Conservation (phyloP, 2,888 invertebrate species). For the Perithous albicinctus region DNA sequence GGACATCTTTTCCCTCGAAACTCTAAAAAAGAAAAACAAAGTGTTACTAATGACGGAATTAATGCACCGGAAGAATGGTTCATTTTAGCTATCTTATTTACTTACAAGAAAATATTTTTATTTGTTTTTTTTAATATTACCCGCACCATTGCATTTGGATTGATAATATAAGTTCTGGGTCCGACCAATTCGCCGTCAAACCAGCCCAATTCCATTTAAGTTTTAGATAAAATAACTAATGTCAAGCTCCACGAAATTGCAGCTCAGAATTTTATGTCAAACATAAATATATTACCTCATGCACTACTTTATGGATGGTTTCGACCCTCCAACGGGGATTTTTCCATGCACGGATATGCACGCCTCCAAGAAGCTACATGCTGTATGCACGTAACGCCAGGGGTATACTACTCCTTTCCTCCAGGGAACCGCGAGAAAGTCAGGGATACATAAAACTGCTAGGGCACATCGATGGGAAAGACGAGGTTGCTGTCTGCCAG, state of each 20-base stretch:
- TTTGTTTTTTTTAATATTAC: too few relatives aligned
- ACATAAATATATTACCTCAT: not conserved
- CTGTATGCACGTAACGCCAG: constrained; percentile 22
- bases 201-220: not conserved
- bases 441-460: constrained; percentile 60
- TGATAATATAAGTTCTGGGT: too few relatives aligned
- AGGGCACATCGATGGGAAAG: constrained; percentile 55
- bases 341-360: not conserved
- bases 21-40: too few relatives aligned
- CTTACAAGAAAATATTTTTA: too few relatives aligned
- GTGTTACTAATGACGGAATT: too few relatives aligned
- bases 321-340: not conserved
- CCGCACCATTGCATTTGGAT: too few relatives aligned
- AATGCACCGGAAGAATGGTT: too few relatives aligned
- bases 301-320: not conserved
- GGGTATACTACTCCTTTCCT: constrained; percentile 28
- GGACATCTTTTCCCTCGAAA: too few relatives aligned
- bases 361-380: constrained; percentile 13
- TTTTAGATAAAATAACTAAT: not conserved
- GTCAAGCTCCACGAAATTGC: not conserved
- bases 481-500: constrained; percentile 60
- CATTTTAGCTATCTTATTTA: too few relatives aligned
- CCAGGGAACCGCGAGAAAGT: constrained; percentile 36
- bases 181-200: not conserved
- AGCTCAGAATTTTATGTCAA: not conserved